A percentile compares a stretch with the other conserved stretches of the same genome.
Conservation (phyloP, 2,797 vertebrate species). For the Urocyon cinereoargenteus region DNA sequence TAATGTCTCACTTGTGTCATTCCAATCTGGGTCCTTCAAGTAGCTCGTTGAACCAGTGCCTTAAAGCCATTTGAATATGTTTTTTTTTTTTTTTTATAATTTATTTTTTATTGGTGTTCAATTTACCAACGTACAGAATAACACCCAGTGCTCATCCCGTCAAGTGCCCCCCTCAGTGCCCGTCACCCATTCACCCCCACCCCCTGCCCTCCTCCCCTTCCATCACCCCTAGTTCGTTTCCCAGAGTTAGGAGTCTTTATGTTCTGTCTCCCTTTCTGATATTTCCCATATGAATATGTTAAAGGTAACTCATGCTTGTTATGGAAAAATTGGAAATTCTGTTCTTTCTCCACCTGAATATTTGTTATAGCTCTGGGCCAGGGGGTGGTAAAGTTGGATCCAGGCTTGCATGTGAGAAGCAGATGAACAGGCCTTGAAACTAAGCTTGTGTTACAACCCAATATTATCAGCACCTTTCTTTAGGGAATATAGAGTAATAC, state of each 20-base stretch:
- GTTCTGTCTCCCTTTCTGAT: too few relatives aligned
- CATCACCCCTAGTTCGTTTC: too few relatives aligned
- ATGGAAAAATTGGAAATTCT: not conserved
- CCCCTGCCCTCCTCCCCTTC: too few relatives aligned
- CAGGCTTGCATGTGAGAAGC: not conserved
- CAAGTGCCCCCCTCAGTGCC: too few relatives aligned
- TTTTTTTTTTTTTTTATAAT: not conserved
- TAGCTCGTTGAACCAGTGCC: not conserved
- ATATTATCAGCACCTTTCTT: not conserved
- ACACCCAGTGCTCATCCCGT: too few relatives aligned
- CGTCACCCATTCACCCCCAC: too few relatives aligned
- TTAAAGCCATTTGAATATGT: not conserved
- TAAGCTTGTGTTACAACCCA: not conserved
- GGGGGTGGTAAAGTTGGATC: not conserved
- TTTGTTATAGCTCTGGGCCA: not conserved
- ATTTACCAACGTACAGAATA: too few relatives aligned
- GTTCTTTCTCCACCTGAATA: not conserved
- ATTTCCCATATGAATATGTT: not conserved
- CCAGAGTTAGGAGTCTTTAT: too few relatives aligned
- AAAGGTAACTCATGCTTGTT: not conserved
- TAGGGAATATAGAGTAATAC: not conserved
- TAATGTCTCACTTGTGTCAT: not conserved
- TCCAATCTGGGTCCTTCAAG: not conserved
- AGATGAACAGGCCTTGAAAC: not conserved
- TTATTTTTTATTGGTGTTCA: too few relatives aligned